Base-by-base conservation (phyloP, 2,888 invertebrate genomes). In the Ennomos erosarius region DNA sequence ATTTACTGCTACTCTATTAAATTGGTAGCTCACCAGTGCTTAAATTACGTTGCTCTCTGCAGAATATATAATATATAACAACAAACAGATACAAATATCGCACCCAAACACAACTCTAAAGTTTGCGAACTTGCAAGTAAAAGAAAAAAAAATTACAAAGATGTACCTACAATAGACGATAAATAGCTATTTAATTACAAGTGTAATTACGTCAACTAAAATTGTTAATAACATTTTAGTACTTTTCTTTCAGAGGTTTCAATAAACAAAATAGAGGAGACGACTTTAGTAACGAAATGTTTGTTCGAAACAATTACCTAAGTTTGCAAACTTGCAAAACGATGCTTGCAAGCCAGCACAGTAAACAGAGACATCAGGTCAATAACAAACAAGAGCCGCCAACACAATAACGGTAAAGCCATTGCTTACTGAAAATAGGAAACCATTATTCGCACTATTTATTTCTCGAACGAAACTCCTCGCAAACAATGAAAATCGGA, bases 371-470 rank as follows among this genome's bases (percentile, higher is more conserved):
- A 37, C 55, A 35, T 48, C 57, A 55, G 39, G 55, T 55, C 59
- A 49, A 48, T 47, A n/a, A 36, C 43, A 45, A 55, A 60, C 55
- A 54, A 55, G 42, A 43, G 46, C 51, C 51, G 36, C 46, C 43
- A 42, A 52, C 34, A 61, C 65, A 59, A 68, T 60, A 48, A 48
- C 44, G 43, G 11, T 56, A 55, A 65, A 61, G 56, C 44, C 46
- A 64, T 64, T 62, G 55, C 54, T 40, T 46, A 34, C 44, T 48
- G 35, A 53, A 65, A 63, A 56, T 43, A 60, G 56, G 49, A 64
- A 49, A 38, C 52, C 34, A 62, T 61, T 67, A 60, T 48, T 52
- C 59, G 40, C 43, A 48, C 44, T 62, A 45, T 61, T 45, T 62
- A 54, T 56, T 56, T 57, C 45, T 35, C 40, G 48, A 49, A 50